Conservation (phyloP, 2,888 invertebrate genomes). For the Hypselothyrea guttata region DNA sequence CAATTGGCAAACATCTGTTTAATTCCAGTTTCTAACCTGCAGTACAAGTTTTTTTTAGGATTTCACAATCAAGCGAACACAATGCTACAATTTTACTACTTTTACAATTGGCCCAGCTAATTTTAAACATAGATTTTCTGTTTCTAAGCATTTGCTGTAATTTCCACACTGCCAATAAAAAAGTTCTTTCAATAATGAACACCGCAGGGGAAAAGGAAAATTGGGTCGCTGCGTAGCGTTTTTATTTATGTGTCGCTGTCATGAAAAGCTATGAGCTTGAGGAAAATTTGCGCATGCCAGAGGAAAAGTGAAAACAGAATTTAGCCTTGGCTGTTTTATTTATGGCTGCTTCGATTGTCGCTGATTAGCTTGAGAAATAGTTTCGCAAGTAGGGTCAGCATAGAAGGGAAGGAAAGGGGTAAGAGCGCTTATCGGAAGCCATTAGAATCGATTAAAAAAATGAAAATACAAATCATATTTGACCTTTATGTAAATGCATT, state of each 20-base stretch:
- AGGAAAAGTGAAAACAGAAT: neutral
- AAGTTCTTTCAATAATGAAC: constrained; percentile 28
- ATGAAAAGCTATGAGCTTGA: constrained; percentile 15
- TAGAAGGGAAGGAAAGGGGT: too few relatives aligned
- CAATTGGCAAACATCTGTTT: too few relatives aligned
- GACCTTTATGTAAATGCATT: too few relatives aligned
- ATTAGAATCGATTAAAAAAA: too few relatives aligned
- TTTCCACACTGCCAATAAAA: neutral
- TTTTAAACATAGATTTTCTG: too few relatives aligned
- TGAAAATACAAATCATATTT: too few relatives aligned
- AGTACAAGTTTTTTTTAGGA: too few relatives aligned
- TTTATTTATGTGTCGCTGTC: constrained; percentile 41
- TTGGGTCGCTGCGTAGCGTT: constrained; percentile 35
- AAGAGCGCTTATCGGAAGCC: too few relatives aligned
- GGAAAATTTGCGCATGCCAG: neutral
- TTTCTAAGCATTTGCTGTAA: constrained; percentile 2
- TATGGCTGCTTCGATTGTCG: too few relatives aligned
- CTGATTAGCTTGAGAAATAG: too few relatives aligned
- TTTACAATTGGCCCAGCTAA: neutral
- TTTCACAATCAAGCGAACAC: neutral
- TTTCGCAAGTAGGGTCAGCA: too few relatives aligned
- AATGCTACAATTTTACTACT: constrained; percentile 8
- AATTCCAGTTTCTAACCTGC: too few relatives aligned
- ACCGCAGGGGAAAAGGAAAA: constrained; percentile 27
- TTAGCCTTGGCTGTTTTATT: constrained; percentile 2